Evolutionary conservation across 2,888 invertebrate species (phyloP).

Genomic region (Fragum whitleyi): DNA sequence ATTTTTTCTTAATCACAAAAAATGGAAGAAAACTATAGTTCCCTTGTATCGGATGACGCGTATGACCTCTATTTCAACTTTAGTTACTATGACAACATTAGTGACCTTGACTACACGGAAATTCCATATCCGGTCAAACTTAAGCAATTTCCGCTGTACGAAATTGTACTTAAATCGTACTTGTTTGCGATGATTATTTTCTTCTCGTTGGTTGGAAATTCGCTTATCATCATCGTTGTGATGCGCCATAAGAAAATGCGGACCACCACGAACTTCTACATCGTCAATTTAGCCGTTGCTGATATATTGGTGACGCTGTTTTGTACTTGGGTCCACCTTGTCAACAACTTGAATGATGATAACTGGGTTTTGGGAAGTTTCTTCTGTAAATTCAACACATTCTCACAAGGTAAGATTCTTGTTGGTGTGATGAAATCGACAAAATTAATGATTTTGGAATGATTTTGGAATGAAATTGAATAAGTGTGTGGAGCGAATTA

Average conservation of each 20-base stretch:
- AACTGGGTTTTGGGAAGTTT: slow-evolving; percentile 90
- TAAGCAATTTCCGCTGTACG: slow-evolving; percentile 72
- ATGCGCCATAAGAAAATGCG: slow-evolving; percentile 77
- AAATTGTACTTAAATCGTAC: slow-evolving; percentile 73
- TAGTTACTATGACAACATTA: slow-evolving; percentile 16
- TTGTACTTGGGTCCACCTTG: slow-evolving; percentile 92
- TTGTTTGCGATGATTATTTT: slow-evolving; percentile 74
- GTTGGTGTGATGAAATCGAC: no score
- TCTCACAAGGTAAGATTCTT: slow-evolving; percentile 89
- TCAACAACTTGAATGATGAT: slow-evolving; percentile 91
- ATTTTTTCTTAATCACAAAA: no score
- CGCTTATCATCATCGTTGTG: slow-evolving; percentile 77
- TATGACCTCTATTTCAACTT: slow-evolving; percentile 12
- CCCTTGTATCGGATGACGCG: not conserved
- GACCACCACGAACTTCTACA: slow-evolving; percentile 84
- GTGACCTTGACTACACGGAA: slow-evolving; percentile 35
- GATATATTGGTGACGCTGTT: slow-evolving; percentile 85
- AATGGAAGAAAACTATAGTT: slow-evolving; percentile 10
- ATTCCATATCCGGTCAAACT: slow-evolving; percentile 66
- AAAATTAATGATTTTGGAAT: no score
- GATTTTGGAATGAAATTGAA: no score
- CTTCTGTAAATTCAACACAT: slow-evolving; percentile 92
- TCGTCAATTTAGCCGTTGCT: slow-evolving; percentile 82
- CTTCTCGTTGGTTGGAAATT: slow-evolving; percentile 77
- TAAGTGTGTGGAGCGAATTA: no score